A percentile compares a stretch with the other conserved stretches of the same genome.
Conservation (phyloP, 2,113 vertebrate species). For the Notothenia rossii region DNA sequence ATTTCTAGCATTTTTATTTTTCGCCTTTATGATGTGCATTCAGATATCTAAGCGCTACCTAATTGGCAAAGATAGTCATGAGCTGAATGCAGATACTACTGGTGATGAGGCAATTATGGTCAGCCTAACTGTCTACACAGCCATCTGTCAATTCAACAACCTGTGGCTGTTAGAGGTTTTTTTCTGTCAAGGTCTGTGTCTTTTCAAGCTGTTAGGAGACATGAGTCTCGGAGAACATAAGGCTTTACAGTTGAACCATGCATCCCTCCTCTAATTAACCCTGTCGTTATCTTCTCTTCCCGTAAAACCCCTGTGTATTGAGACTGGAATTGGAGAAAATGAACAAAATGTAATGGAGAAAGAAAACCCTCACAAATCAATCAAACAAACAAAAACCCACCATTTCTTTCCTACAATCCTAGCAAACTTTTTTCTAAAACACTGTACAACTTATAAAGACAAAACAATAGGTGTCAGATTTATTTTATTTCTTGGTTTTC, state of each 20-base stretch:
- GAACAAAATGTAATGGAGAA: not conserved
- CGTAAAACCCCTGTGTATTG: not conserved
- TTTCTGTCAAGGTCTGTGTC: constrained; percentile 48
- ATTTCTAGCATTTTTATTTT: constrained; percentile 33
- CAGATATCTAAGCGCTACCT: constrained; percentile 47
- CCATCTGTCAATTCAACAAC: constrained; percentile 77
- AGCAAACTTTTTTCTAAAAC: not conserved
- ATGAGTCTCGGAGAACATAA: constrained; percentile 29
- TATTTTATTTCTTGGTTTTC: not conserved
- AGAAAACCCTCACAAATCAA: not conserved
- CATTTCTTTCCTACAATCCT: not conserved
- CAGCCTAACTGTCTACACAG: constrained; percentile 56
- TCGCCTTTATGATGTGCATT: constrained; percentile 40
- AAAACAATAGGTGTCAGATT: not conserved
- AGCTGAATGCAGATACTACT: constrained; percentile 69
- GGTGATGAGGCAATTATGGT: constrained; percentile 76
- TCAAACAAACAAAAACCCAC: not conserved
- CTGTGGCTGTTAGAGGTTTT: constrained; percentile 71
- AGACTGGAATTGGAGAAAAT: constrained; percentile 7
- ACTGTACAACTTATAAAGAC: not conserved
- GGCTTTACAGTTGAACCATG: constrained; percentile 50
- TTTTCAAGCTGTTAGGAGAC: constrained; percentile 24
- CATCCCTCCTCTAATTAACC: constrained; percentile 43
- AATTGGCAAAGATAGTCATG: constrained; percentile 70
- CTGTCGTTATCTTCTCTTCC: constrained; percentile 16